Evolutionary conservation across 2,797 vertebrate species (phyloP).

Genomic region (Cheirogaleus major): DNA sequence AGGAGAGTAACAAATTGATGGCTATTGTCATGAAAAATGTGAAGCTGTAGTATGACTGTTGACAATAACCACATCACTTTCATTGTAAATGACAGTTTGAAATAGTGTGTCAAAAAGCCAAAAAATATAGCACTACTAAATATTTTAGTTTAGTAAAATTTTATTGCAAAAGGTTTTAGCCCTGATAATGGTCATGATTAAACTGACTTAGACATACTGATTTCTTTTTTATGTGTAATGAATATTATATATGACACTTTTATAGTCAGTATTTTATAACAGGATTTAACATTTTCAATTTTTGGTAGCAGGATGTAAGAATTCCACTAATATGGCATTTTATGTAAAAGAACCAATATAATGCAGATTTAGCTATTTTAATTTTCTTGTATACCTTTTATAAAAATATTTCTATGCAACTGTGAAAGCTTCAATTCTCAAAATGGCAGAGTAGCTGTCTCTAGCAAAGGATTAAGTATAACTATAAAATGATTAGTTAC

Average conservation of each 20-base stretch:
- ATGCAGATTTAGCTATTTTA: constrained; percentile 72
- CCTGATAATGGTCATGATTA: constrained; percentile 83
- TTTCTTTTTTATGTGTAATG: constrained; percentile 87
- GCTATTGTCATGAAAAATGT: constrained; percentile 51
- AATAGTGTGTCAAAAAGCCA: background rate
- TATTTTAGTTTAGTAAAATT: constrained; percentile 85
- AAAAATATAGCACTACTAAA: constrained; percentile 80
- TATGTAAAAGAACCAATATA: constrained; percentile 69
- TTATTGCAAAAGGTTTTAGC: constrained; percentile 84
- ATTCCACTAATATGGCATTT: constrained; percentile 74
- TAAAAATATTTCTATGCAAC: constrained; percentile 79
- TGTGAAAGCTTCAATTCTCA: constrained; percentile 67
- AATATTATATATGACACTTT: constrained; percentile 86
- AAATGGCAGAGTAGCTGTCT: constrained; percentile 60
- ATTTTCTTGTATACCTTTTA: constrained; percentile 71
- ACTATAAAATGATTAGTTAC: constrained; percentile 57
- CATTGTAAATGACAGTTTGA: constrained; percentile 67
- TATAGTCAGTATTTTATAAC: constrained; percentile 83
- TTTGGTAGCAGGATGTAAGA: constrained; percentile 82
- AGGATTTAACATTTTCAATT: constrained; percentile 83
- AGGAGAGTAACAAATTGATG: constrained; percentile 41
- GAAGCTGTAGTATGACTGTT: constrained; percentile 49
- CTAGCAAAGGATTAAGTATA: constrained; percentile 57
- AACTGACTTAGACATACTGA: constrained; percentile 84
- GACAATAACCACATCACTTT: constrained; percentile 61